Evolutionary conservation across 2,797 vertebrate species (phyloP).

Genomic region (Lithobates sylvaticus): DNA sequence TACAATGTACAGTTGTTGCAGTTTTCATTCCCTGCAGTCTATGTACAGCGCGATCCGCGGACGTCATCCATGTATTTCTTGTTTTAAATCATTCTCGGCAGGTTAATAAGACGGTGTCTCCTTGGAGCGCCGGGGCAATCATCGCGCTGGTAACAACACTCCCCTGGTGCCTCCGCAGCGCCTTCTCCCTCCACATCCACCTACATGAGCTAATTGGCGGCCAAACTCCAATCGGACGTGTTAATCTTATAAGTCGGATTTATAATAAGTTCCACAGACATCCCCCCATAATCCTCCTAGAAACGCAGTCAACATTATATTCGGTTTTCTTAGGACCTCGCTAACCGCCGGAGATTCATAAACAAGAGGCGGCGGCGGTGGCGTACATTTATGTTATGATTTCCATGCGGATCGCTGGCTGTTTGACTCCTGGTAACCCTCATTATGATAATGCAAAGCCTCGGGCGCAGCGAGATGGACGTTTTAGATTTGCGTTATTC

Average conservation of each 20-base stretch:
- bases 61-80: too few species aligned
- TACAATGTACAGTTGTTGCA: too few species aligned
- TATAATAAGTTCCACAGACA: background rate
- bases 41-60: too few species aligned
- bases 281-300: background rate
- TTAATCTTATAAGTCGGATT: background rate
- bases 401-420: background rate
- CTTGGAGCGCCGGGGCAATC: background rate
- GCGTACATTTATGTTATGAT: background rate
- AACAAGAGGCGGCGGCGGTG: background rate
- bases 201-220: slow-evolving; percentile 7
- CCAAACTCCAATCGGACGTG: background rate
- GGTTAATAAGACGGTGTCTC: background rate
- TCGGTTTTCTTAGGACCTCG: background rate
- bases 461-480: background rate
- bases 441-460: background rate
- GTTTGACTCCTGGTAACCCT: slow-evolving; percentile 1
- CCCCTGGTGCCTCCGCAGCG: background rate
- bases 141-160: slow-evolving; percentile 5
- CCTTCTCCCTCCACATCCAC: too few species aligned
- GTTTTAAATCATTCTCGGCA: background rate
- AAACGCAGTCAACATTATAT: too few species aligned
- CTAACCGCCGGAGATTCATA: background rate
- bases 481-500: background rate
- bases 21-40: too few species aligned